Conservation (phyloP, 2,113 vertebrate genomes). For the Illadopsis cleaveri region DNA sequence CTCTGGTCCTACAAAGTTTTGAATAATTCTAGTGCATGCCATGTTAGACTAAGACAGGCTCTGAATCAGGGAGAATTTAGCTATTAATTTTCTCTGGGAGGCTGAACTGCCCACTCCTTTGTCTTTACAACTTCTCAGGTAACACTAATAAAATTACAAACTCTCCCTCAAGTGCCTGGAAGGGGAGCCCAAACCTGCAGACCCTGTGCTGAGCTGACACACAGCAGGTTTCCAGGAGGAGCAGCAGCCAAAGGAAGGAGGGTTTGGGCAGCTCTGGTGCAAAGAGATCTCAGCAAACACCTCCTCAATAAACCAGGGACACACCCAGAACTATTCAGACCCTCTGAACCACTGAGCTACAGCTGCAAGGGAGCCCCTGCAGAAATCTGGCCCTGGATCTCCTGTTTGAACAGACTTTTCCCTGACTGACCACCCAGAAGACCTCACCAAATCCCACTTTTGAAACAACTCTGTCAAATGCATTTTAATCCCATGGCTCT, state of each 20-base stretch:
- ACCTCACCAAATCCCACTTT: not conserved
- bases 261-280: not conserved
- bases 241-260: not conserved
- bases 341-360: not conserved
- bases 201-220: accelerated
- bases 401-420: not conserved
- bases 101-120: not conserved
- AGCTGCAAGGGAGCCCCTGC: not conserved
- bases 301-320: not conserved
- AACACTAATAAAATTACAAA: not conserved
- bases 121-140: not conserved
- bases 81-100: not conserved
- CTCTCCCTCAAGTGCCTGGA: not conserved
- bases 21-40: not conserved
- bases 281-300: not conserved
- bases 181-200: not conserved
- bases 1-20: not conserved
- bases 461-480: not conserved
- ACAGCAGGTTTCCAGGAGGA: not conserved
- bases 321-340: not conserved
- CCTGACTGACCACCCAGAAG: not conserved
- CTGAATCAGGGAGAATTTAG: not conserved
- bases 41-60: not conserved
- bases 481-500: not conserved
- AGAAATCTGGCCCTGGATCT: not conserved